Evolutionary conservation across 2,113 vertebrate genomes (phyloP), one percentile per base, ranked within the genome.

Genomic region (Platysteira castanea): DNA sequence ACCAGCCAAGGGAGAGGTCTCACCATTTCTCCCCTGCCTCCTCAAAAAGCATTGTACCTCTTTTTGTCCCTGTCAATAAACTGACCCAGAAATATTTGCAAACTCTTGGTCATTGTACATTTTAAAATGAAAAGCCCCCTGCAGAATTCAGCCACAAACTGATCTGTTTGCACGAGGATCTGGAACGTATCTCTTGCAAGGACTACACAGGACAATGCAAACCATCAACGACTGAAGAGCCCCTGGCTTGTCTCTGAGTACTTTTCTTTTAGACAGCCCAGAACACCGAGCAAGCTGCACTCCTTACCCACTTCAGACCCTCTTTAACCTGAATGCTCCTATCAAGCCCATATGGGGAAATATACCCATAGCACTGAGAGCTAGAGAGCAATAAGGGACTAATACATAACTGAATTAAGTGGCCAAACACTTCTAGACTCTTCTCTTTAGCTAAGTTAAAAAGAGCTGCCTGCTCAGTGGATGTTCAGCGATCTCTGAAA

Each of bases 131-230:
- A 90, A n/a, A 85, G 18, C 13, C n/a, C 60, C 24, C 53, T 39
- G 22, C 41, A 84, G 77, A 87, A 92, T 90, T 74, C 81, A 77
- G 81, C 53, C 87, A 84, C 75, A 50, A 76, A 95, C 52, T 73
- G 71, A 96, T 95, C 76, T 86, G 64, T 93, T 94, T 95, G 70
- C 54, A 80, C n/a, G 71, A 64, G 61, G 78, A 39, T 54, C 49
- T 59, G 37, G 75, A 87, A 79, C n/a, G 17, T 44, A 44, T 68
- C 80, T 79, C 37, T 57, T 50, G 37, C 59, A 83, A 93, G 78
- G 79, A 64, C 50, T 46, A 56, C 39, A 61, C 22, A 65, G 52
- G 78, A 90, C 52, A 92, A 59, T 27, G 52, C 35, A 83, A 86
- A 80, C 57, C 41, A 71, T 47, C 37, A 84, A 30, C 6, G 8